phyloP scores from a whole-genome alignment of 2,888 invertebrate genomes.

The Sabatieria punctata region DNA sequence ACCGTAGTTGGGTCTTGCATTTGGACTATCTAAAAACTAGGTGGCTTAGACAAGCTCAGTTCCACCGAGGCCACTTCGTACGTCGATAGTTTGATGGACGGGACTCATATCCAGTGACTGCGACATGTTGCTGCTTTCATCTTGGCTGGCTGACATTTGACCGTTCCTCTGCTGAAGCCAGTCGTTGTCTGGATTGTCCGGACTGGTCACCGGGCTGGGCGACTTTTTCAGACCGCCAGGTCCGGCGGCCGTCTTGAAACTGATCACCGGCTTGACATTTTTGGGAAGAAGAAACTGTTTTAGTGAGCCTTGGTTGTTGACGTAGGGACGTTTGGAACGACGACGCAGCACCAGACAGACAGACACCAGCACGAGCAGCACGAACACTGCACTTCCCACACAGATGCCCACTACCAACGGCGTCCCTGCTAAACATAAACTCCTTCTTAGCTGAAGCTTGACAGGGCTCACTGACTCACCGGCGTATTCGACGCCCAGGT shows the following conservation, averaged over 20 bases:
- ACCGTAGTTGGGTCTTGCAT: too few species aligned
- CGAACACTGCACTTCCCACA: slow-evolving; percentile 8
- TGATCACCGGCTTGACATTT: slow-evolving; percentile 13
- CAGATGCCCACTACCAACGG: slow-evolving; percentile 6
- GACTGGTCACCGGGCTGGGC: slow-evolving; percentile 21
- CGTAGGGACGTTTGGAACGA: neutral
- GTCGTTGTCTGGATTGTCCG: slow-evolving; percentile 12
- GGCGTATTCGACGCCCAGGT: too few species aligned
- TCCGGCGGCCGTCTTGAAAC: slow-evolving; percentile 19
- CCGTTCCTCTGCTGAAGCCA: too few species aligned
- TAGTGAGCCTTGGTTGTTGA: slow-evolving; percentile 14
- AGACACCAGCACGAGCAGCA: slow-evolving; percentile 2
- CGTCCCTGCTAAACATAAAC: slow-evolving; percentile 2
- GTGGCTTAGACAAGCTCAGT: too few species aligned
- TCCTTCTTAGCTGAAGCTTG: too few species aligned
- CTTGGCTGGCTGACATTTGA: too few species aligned
- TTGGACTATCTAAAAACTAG: too few species aligned
- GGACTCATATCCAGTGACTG: too few species aligned
- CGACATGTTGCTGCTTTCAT: too few species aligned
- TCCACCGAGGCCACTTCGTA: too few species aligned
- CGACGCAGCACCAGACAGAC: slow-evolving; percentile 7
- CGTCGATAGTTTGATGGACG: too few species aligned
- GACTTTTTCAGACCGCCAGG: slow-evolving; percentile 21
- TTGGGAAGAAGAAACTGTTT: slow-evolving; percentile 15
- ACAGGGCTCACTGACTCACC: too few species aligned